Base-by-base conservation (phyloP, 2,888 invertebrate species). In the Drosophila merina region DNA sequence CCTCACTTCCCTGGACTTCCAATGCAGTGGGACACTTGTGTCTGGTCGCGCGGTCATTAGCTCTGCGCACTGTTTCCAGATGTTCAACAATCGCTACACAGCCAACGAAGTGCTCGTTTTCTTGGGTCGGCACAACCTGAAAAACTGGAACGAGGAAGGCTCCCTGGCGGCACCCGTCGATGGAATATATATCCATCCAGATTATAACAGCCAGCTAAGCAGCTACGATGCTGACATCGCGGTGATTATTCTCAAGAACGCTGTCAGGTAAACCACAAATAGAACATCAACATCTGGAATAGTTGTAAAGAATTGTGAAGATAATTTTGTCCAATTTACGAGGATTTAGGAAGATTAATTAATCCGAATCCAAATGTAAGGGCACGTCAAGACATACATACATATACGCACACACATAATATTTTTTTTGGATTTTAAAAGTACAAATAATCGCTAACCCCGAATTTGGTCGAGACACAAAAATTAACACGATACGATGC, bases 151-250 rank as follows among this genome's bases (percentile, higher is more conserved):
- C 26, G 92, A 92, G 71, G 81, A 89, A 38, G 92, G 90, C 6
- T 91, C 92, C 0, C 57, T 91, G 55, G 89, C 90, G 3, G 83
- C 88, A 0, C 91, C 92, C 4, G 91, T 92, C 3, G 86, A 86
- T n/a, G 86, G 89, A 8, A 92, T 93, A 42, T 89, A 76, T n/a
- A 75, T 91, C 30, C 93, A 93, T 85, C 91, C 93, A 0, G 92
- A 93, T 47, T 93, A 91, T 66, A 89, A 90, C 72, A 80, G 74
- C 2, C 91, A 88, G 58, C 62, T 89, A 8, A 87, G 75, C 63
- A 86, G 85, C 42, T 92, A 92, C 31, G 92, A 93, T 68, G 92
- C 93, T 1, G 94, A 94, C 79, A 84, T 94, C 10, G 93, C 93
- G 1, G 86, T 93, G 2, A 74, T 93, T 0, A 78, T 92, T 12